Evolutionary conservation across 2,888 invertebrate genomes (phyloP).

Genomic region (Micropterix aruncella): DNA sequence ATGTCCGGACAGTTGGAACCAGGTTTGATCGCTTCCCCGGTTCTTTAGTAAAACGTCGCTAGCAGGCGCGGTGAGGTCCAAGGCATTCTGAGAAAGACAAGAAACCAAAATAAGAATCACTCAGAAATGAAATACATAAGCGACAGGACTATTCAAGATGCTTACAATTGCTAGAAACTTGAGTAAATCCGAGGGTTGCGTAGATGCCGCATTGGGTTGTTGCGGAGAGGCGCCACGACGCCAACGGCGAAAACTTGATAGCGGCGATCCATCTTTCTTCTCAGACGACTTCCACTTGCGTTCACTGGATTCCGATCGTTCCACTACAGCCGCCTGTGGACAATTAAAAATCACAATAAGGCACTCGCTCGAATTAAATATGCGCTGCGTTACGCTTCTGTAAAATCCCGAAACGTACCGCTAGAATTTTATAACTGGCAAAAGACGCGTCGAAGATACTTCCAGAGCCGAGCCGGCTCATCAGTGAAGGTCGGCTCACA

Average conservation of each 20-base stretch:
- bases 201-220: conserved; percentile 19
- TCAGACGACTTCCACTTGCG: conserved; percentile 22
- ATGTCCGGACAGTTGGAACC: conserved; percentile 92
- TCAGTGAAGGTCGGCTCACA: conserved; percentile 34
- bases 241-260: conserved; percentile 29
- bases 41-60: conserved; percentile 72
- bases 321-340: conserved; percentile 35
- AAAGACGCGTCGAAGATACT: conserved; percentile 23
- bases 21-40: conserved; percentile 35
- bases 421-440: conserved; percentile 35
- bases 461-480: conserved; percentile 34
- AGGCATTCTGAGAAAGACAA: conserved; percentile 62
- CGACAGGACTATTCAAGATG: no score
- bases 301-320: conserved; percentile 29
- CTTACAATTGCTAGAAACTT: conserved; percentile 73
- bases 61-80: conserved; percentile 83
- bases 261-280: conserved; percentile 29
- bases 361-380: background rate
- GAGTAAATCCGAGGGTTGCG: conserved; percentile 35
- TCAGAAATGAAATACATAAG: background rate
- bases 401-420: conserved; percentile 24
- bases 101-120: conserved; percentile 13
- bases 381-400: background rate
- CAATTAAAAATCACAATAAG: conserved; percentile 21
- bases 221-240: conserved; percentile 23